A percentile compares a stretch with the other conserved stretches of the same genome.
Conservation (phyloP, 2,113 vertebrate species). For the Mirounga angustirostris region DNA sequence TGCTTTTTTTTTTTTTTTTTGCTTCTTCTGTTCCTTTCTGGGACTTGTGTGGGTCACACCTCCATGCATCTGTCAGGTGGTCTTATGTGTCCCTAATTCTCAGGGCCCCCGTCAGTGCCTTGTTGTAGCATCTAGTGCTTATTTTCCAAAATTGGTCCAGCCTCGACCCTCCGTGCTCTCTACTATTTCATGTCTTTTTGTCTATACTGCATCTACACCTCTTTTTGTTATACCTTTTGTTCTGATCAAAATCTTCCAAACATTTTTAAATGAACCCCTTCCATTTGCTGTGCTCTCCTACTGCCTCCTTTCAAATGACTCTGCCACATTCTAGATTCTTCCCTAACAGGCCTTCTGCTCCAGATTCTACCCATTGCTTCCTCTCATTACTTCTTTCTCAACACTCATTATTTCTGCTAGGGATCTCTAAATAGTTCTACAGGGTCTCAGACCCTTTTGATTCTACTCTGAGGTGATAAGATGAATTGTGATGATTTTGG, state of each 20-base stretch:
- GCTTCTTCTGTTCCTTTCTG: conserved; percentile 75
- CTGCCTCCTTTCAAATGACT: neutral
- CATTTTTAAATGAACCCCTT: conserved; percentile 23
- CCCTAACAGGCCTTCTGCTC: neutral
- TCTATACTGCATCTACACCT: neutral
- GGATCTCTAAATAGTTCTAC: conserved; percentile 35
- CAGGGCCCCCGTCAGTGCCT: neutral
- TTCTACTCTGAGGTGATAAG: neutral
- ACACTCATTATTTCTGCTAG: neutral
- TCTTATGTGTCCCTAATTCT: neutral
- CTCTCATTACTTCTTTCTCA: neutral
- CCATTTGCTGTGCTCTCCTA: neutral
- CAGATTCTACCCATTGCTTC: neutral
- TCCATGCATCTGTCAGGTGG: conserved; percentile 81
- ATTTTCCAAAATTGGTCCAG: neutral
- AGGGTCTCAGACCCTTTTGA: neutral
- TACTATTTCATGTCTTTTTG: neutral
- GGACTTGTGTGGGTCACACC: conserved; percentile 64
- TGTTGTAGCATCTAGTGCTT: neutral
- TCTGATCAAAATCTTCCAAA: neutral
- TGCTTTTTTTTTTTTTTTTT: conserved; percentile 40
- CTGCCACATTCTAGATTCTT: neutral
- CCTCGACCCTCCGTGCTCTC: neutral
- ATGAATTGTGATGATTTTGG: neutral
- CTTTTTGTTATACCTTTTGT: neutral